Base-by-base conservation (phyloP, 2,888 invertebrate genomes). In the Tenthredo livida region DNA sequence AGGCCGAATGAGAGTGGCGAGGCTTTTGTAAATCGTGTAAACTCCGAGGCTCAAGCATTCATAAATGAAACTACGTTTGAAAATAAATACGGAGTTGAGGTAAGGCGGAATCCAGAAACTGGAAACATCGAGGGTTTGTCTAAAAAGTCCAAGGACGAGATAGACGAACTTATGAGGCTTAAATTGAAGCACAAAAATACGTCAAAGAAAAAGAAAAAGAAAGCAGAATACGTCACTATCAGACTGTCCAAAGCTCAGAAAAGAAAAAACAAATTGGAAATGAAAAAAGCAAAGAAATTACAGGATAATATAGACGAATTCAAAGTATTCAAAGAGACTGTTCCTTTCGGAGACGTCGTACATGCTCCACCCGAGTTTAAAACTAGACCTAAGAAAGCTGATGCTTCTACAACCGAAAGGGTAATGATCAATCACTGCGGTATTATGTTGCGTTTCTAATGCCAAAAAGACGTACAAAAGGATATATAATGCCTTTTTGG, bases 331-430 rank as follows among this genome's bases (percentile, higher is more conserved):
- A 89, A 94, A 89, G 97, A 97, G 92, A 93, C 94, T 75, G 94
- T 97, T 33, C 91, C 94, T 90, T 97, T 97, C 94, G 97, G 97
- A 0, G 97, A 97, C 91, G 94, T 96, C 80, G 96, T 95, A 2
- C 96, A 96, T 93, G 96, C 95, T 82, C 97, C 97, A 84, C 97
- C 97, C 50, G 93, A 94, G 83, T 93, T 97, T 61, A 93, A 91
- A 65, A 91, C 94, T 3, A 91, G 93, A 80, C 96, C 96, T 1
- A 94, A 94, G 85, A 94, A 94, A 88, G 94, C 94, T 67, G 89
- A 90, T 75, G 93, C 93, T 83, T 89, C 88, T 77, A 93, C 92
- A 85, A 93, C 91, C 12, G 93, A 93, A 2, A 93, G 94, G 61
- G 93, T 94, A 86, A 94, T 93, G 88, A 92, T 73, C 58, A 58